Evolutionary conservation across 2,113 vertebrate species (phyloP).

Genomic region (Perccottus glenii): DNA sequence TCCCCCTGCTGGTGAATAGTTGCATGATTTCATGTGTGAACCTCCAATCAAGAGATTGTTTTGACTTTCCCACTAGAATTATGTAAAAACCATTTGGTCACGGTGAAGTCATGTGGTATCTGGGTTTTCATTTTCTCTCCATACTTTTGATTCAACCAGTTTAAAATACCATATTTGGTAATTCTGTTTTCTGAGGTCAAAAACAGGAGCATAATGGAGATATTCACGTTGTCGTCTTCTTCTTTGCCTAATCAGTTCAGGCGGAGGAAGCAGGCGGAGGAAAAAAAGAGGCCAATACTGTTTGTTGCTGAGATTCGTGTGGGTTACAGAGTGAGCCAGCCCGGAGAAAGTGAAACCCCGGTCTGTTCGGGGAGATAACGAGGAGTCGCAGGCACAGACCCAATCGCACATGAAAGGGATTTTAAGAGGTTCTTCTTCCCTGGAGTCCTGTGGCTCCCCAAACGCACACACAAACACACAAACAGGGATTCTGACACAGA

Average conservation of each 20-base stretch:
- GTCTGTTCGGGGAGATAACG: conserved; percentile 57
- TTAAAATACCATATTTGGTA: not conserved
- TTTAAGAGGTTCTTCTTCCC: conserved; percentile 48
- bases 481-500: conserved; percentile 52
- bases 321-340: conserved; percentile 29
- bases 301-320: conserved; percentile 33
- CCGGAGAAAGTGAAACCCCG: conserved; percentile 47
- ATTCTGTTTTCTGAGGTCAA: conserved; percentile 2
- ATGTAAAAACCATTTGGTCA: too few relatives aligned
- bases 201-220: not conserved
- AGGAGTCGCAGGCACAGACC: conserved; percentile 49
- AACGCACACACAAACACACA: conserved; percentile 17
- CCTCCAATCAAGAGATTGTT: too few relatives aligned
- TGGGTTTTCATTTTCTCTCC: not conserved
- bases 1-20: too few relatives aligned
- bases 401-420: conserved; percentile 65
- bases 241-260: conserved; percentile 18
- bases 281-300: conserved; percentile 34
- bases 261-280: not conserved
- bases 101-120: too few relatives aligned
- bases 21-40: too few relatives aligned
- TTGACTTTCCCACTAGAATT: too few relatives aligned
- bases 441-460: conserved; percentile 35
- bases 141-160: not conserved
- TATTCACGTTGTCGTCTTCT: conserved; percentile 3